phyloP scores from a whole-genome alignment of 2,113 vertebrate species.

The Rhombomys opimus region DNA sequence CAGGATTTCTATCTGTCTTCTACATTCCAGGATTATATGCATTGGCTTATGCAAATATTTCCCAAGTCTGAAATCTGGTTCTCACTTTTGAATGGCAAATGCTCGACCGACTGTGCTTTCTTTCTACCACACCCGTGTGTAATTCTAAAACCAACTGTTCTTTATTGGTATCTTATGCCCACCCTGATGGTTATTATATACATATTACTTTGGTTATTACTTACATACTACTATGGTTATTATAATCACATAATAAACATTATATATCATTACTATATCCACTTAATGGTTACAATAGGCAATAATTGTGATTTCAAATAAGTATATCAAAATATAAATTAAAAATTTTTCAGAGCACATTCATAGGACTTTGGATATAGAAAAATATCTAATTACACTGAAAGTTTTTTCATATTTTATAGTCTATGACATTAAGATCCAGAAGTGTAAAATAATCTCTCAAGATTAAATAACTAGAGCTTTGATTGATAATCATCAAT shows the following conservation, averaged over 20 bases:
- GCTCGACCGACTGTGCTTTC: neutral
- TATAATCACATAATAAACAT: neutral
- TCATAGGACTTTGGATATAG: neutral
- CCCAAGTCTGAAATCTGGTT: neutral
- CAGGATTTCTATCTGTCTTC: neutral
- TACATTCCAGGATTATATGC: too few relatives aligned
- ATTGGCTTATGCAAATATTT: neutral
- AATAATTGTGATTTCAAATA: neutral
- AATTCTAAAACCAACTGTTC: conserved; percentile 27
- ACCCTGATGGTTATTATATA: neutral
- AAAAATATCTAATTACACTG: neutral
- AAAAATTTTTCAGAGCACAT: neutral
- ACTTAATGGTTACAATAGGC: neutral
- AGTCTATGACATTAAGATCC: neutral
- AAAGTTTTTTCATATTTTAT: neutral
- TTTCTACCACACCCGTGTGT: neutral
- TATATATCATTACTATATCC: neutral
- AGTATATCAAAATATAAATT: neutral
- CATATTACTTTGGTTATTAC: neutral
- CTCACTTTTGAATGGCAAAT: neutral
- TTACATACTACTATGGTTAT: neutral
- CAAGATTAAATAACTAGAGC: neutral
- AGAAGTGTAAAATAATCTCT: conserved; percentile 4
- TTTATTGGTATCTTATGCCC: neutral
- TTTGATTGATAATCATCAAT: neutral